A percentile compares a stretch with the other conserved stretches of the same genome.
phyloP scores from a whole-genome alignment of 2,888 invertebrate genomes.

The Ephialtes manifestator region DNA sequence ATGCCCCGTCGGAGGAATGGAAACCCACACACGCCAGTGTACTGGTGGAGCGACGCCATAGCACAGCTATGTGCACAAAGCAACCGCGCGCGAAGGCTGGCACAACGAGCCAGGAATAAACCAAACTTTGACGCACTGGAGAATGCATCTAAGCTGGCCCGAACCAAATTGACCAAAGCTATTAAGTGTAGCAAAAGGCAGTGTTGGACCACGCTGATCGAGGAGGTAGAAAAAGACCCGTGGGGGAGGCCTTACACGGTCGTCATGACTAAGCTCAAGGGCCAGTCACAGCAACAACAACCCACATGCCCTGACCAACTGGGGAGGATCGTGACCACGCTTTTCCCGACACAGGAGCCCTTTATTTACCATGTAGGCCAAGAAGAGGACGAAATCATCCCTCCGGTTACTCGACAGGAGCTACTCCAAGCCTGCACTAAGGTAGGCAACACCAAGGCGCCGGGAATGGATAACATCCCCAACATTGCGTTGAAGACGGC shows the following conservation, averaged over 20 bases:
- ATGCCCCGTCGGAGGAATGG: constrained; percentile 51
- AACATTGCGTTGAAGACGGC: too few relatives aligned
- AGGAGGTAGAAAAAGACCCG: constrained; percentile 60
- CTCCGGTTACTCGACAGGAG: too few relatives aligned
- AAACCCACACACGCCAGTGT: constrained; percentile 49
- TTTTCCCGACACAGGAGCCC: constrained; percentile 24
- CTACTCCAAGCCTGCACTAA: too few relatives aligned
- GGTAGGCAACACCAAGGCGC: too few relatives aligned
- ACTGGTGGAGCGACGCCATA: constrained; percentile 63
- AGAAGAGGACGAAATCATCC: too few relatives aligned
- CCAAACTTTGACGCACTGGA: constrained; percentile 32
- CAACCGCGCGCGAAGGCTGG: constrained; percentile 36
- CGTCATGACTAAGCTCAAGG: constrained; percentile 64
- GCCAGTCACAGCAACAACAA: constrained; percentile 52
- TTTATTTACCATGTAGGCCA: neutral
- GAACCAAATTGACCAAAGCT: constrained; percentile 43
- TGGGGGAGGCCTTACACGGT: constrained; percentile 66
- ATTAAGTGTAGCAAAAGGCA: too few relatives aligned
- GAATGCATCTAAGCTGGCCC: constrained; percentile 46
- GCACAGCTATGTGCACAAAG: constrained; percentile 47
- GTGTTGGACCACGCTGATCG: constrained; percentile 53
- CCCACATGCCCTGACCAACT: constrained; percentile 64
- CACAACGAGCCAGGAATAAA: constrained; percentile 36
- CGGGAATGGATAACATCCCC: too few relatives aligned
- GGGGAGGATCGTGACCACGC: constrained; percentile 25